These are phyloP conservation scores for Phaethon lepturus DNA, from an alignment of 2,113 vertebrate genomes.

Conservation along the genomic window DNA sequence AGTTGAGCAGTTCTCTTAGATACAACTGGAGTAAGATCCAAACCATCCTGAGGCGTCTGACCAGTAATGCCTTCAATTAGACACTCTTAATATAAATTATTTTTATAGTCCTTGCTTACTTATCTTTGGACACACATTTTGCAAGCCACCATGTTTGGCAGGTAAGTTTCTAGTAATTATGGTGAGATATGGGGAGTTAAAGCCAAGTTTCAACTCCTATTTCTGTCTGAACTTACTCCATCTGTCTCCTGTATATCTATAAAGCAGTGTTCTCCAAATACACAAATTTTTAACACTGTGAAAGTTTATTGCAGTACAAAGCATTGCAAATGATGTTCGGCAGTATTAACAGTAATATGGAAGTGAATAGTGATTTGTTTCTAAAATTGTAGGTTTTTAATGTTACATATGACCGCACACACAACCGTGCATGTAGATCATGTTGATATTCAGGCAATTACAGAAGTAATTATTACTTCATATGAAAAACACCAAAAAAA, in stretches of 20 bases:
- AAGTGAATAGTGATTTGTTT: not conserved
- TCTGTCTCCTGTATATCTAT: not conserved
- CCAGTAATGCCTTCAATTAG: not conserved
- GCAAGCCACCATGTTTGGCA: not conserved
- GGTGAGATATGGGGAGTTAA: not conserved
- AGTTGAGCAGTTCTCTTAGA: not conserved
- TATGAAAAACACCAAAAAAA: not conserved
- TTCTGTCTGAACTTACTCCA: not conserved
- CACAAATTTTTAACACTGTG: not conserved
- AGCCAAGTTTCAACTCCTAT: not conserved
- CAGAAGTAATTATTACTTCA: not conserved
- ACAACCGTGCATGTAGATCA: accelerated
- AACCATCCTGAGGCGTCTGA: not conserved
- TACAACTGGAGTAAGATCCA: not conserved
- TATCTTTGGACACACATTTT: not conserved
- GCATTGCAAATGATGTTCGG: not conserved
- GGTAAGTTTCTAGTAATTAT: not conserved
- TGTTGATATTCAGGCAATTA: not conserved
- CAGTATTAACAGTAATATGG: not conserved
- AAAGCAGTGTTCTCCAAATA: not conserved
- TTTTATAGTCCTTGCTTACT: not conserved
- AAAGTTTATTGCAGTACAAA: not conserved
- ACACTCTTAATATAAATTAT: not conserved
- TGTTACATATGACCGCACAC: not conserved
- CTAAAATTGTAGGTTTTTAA: not conserved